Conservation (phyloP, 1,140 invertebrate genomes). For the Danaus plexippus region DNA sequence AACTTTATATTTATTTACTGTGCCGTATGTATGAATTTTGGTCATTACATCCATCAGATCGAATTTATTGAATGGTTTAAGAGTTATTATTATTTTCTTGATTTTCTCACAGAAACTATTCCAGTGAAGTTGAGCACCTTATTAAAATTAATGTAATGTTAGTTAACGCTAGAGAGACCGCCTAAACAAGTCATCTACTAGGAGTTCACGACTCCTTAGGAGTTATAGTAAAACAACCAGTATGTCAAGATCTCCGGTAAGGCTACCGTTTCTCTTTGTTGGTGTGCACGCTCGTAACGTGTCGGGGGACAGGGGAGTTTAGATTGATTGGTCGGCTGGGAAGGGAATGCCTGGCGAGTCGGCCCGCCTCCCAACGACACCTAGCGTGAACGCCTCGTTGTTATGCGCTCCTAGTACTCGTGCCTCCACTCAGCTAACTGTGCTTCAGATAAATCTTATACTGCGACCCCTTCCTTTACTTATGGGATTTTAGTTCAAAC, state of each 20-base stretch:
- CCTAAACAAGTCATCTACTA: conserved; percentile 45
- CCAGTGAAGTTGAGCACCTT: neutral
- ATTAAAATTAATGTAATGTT: conserved; percentile 14
- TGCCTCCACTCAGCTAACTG: conserved; percentile 39
- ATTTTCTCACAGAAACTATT: too few relatives aligned
- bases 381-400: conserved; percentile 56
- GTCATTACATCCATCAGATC: too few relatives aligned
- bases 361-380: conserved; percentile 58
- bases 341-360: conserved; percentile 56
- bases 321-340: conserved; percentile 50
- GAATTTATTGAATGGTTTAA: neutral
- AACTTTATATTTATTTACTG: too few relatives aligned
- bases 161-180: conserved; percentile 36
- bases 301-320: conserved; percentile 41
- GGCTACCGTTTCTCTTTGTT: conserved; percentile 25
- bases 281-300: conserved; percentile 24
- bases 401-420: conserved; percentile 59
- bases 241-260: conserved; percentile 29
- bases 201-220: conserved; percentile 38
- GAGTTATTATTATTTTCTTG: conserved; percentile 2
- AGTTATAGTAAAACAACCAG: conserved; percentile 31
- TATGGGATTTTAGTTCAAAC: conserved; percentile 8
- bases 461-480: conserved; percentile 2
- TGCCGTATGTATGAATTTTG: neutral
- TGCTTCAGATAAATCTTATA: conserved; percentile 7